These are phyloP conservation scores for Kobus ellipsiprymnus DNA, from an alignment of 2,113 vertebrate genomes.

Conservation along the genomic window DNA sequence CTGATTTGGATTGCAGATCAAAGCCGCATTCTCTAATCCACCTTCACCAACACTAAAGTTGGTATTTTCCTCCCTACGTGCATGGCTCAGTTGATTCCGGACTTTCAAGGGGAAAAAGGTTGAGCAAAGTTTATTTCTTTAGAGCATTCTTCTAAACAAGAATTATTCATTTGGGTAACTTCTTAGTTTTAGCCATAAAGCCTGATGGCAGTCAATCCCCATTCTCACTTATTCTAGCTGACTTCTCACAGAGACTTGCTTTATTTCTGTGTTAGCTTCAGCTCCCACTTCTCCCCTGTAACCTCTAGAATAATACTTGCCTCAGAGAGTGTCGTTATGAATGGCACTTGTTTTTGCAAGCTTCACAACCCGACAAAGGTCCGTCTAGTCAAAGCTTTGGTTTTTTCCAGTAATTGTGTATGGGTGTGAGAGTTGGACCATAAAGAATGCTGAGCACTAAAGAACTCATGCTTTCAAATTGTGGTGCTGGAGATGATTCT, in stretches of 20 bases:
- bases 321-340: neutral
- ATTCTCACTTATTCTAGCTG: neutral
- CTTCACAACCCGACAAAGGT: accelerated
- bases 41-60: neutral
- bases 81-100: neutral
- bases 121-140: neutral
- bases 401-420: neutral
- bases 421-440: neutral
- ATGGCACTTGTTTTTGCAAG: neutral
- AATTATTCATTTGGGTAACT: neutral
- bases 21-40: neutral
- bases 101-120: neutral
- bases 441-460: neutral
- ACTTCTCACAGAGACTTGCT: neutral
- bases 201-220: neutral
- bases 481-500: neutral
- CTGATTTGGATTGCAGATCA: neutral
- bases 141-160: neutral
- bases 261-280: neutral
- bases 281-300: neutral
- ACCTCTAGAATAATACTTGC: neutral
- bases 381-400: neutral
- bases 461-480: neutral
- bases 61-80: neutral
- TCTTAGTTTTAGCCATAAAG: neutral